Evolutionary conservation across 37 sponge, comb jelly and placozoan species (phyloP), one percentile per base, ranked within the genome.

Genomic region (Halichondria panicea): DNA sequence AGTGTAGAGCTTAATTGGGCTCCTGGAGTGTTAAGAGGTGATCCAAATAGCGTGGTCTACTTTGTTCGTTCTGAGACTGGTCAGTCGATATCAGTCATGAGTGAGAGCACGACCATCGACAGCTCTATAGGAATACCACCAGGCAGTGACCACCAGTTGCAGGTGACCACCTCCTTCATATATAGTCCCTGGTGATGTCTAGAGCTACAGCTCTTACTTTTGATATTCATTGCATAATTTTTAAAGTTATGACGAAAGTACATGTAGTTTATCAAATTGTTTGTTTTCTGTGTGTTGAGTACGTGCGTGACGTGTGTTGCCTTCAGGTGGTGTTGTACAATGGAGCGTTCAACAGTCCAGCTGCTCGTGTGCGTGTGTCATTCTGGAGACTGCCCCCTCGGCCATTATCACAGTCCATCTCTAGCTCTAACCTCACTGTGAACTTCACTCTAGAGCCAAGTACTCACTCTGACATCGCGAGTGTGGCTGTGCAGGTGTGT

Each of bases 371-470:
- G 18, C 0, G 0, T 11, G 55, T 42, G 4, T 13, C 3, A 8
- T 43, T 65, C 6, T 82, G 82, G 82, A 74, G 66, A 24, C 56
- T 55, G 24, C 54, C 74, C 24, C 82, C 82, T 9, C 28, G 3
- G 6, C 74, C 74, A 41, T 60, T 63, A 53, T 24, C 11, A 19
- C 8, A 12, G 4, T 3, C 0, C 45, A 69, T 43, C 24, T 63
- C n/a, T 40, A 71, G 52, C 53, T 48, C 63, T 18, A 64, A 53
- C 21, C 5, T 63, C 11, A 8, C 0, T 33, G 64, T 63, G 28
- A 36, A 4, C 9, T 39, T 81, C 22, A 6, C 21, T 0, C 76
- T 76, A 0, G 12, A 8, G 2, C n/a, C n/a, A n/a, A n/a, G n/a
- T n/a, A n/a, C n/a, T n/a, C n/a, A 3, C 38, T 32, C 50, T n/a